These are phyloP conservation scores for Enteromius viviparus DNA, from an alignment of 2,797 vertebrate genomes.

Conservation along the genomic window DNA sequence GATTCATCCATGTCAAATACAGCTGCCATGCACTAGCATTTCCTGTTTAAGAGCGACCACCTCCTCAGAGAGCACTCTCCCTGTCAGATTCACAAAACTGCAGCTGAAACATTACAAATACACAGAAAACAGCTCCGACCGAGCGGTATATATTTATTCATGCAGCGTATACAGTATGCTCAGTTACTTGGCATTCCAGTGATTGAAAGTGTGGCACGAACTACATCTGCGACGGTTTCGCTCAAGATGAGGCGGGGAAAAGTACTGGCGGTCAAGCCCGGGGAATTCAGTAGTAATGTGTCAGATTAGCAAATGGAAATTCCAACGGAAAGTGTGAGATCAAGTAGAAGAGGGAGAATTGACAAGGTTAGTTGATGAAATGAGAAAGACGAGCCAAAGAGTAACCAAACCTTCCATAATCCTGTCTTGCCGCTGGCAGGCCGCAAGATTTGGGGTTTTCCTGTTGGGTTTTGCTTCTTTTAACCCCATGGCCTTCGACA, in stretches of 20 bases:
- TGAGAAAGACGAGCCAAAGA: constrained; percentile 51
- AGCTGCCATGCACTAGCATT: constrained; percentile 48
- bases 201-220: constrained; percentile 36
- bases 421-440: constrained; percentile 52
- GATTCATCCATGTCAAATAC: constrained; percentile 46
- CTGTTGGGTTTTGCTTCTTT: constrained; percentile 51
- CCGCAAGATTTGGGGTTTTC: constrained; percentile 48
- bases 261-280: constrained; percentile 29
- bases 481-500: constrained; percentile 49
- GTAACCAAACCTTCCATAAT: constrained; percentile 60
- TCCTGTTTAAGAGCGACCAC: constrained; percentile 52
- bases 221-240: constrained; percentile 11
- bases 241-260: background rate
- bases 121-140: constrained; percentile 26
- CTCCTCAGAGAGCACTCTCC: constrained; percentile 3
- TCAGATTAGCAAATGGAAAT: constrained; percentile 60
- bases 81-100: constrained; percentile 40
- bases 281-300: constrained; percentile 53
- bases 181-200: constrained; percentile 10
- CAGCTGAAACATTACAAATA: constrained; percentile 60
- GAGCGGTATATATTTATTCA: constrained; percentile 35
- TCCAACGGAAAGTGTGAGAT: constrained; percentile 44
- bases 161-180: constrained; percentile 32
- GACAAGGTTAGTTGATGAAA: constrained; percentile 57
- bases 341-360: constrained; percentile 47